A percentile compares a stretch with the other conserved stretches of the same genome.
Conservation (phyloP, 2,888 invertebrate genomes). For the Clistopyga incitator region DNA sequence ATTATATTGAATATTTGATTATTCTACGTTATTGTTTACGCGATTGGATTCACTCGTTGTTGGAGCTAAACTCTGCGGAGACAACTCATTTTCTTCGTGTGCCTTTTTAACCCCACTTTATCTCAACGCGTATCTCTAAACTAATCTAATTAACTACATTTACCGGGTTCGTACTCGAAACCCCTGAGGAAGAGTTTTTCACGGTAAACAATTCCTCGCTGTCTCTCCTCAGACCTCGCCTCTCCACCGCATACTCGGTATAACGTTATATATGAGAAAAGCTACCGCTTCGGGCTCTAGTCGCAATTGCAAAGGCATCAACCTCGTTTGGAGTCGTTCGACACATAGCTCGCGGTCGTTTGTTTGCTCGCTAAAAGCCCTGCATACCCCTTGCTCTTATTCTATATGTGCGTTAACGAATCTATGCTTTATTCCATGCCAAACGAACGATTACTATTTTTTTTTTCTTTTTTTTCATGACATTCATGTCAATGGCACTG, state of each 20-base stretch:
- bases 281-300: neutral
- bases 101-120: neutral
- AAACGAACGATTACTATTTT: neutral
- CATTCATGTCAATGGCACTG: too few species aligned
- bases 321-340: conserved; percentile 6
- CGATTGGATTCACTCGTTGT: neutral
- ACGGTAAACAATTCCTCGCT: neutral
- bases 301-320: neutral
- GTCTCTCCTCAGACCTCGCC: neutral
- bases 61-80: neutral
- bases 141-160: conserved; percentile 46
- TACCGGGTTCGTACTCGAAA: neutral
- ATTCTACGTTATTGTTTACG: neutral
- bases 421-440: neutral
- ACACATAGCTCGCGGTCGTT: conserved; percentile 7
- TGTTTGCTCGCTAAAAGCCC: conserved; percentile 44
- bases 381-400: neutral
- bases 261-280: neutral
- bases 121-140: neutral
- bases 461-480: too few species aligned
- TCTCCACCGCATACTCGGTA: neutral
- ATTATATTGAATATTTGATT: neutral
- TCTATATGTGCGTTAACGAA: neutral
- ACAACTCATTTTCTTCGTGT: neutral
- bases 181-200: neutral